A percentile compares a stretch with the other conserved stretches of the same genome.
These are phyloP conservation scores for Mongoloraphidia duomilia DNA, from an alignment of 2,888 invertebrate species.

Conservation along the genomic window DNA sequence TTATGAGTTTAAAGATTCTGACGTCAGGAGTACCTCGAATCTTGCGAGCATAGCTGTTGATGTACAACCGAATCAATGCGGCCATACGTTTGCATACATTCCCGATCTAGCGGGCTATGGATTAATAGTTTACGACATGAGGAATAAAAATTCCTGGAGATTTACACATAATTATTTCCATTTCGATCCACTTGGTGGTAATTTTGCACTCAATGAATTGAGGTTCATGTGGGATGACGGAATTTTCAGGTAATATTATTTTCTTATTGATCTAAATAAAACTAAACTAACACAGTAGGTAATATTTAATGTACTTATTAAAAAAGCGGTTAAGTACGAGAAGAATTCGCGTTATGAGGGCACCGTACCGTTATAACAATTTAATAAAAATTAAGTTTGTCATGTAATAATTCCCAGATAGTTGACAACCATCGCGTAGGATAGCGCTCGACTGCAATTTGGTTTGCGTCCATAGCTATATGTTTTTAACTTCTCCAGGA, in stretches of 20 bases:
- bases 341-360: no score
- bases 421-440: no score
- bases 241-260: constrained; percentile 37
- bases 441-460: no score
- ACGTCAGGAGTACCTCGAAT: constrained; percentile 32
- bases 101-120: constrained; percentile 51
- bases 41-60: constrained; percentile 58
- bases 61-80: constrained; percentile 39
- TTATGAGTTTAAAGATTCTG: constrained; percentile 37
- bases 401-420: no score
- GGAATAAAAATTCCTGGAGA: not conserved
- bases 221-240: constrained; percentile 70
- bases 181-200: constrained; percentile 54
- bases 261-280: no score
- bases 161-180: constrained; percentile 56
- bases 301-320: no score
- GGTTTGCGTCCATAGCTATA: no score
- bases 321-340: no score
- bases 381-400: no score
- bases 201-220: constrained; percentile 49
- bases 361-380: no score
- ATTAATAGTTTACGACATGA: constrained; percentile 34
- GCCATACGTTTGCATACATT: constrained; percentile 53
- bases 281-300: no score
- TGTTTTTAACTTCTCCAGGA: no score